phyloP scores from a whole-genome alignment of 2,113 vertebrate species.

The Poicephalus meyeri region DNA sequence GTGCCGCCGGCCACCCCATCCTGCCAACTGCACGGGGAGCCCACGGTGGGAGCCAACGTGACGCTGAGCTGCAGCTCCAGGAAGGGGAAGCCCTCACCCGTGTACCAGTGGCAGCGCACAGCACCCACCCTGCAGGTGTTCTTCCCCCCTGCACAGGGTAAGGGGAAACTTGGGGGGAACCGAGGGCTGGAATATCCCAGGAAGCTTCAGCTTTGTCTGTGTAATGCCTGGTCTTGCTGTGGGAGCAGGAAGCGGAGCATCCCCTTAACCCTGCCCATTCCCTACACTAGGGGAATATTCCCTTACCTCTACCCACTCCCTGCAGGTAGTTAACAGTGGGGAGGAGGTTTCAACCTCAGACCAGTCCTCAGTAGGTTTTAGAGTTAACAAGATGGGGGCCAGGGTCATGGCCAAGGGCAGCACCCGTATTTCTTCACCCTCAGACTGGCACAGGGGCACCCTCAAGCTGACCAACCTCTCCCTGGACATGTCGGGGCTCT shows the following conservation, averaged over 20 bases:
- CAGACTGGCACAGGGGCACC: conserved; percentile 26
- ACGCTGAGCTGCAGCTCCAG: conserved; percentile 86
- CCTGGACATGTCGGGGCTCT: conserved; percentile 45
- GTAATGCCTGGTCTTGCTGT: not conserved
- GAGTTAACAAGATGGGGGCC: not conserved
- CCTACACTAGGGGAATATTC: not conserved
- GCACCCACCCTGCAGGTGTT: conserved; percentile 78
- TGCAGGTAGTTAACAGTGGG: not conserved
- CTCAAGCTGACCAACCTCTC: conserved; percentile 58
- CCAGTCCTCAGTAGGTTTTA: not conserved
- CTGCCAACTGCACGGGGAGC: conserved; percentile 78
- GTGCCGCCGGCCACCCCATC: conserved; percentile 86
- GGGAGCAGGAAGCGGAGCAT: not conserved
- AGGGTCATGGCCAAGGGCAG: not conserved
- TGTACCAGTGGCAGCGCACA: conserved; percentile 83
- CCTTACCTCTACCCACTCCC: not conserved
- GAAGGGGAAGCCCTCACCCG: conserved; percentile 83
- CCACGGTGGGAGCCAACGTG: conserved; percentile 81
- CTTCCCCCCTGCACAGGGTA: conserved; percentile 84
- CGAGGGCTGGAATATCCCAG: not conserved
- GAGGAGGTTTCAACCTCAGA: not conserved
- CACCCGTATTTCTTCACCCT: not conserved
- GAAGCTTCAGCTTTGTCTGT: not conserved
- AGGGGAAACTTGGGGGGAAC: not conserved
- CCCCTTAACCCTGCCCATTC: not conserved